Base-by-base conservation (phyloP, 2,888 invertebrate species). In the Drosophila anceps region DNA sequence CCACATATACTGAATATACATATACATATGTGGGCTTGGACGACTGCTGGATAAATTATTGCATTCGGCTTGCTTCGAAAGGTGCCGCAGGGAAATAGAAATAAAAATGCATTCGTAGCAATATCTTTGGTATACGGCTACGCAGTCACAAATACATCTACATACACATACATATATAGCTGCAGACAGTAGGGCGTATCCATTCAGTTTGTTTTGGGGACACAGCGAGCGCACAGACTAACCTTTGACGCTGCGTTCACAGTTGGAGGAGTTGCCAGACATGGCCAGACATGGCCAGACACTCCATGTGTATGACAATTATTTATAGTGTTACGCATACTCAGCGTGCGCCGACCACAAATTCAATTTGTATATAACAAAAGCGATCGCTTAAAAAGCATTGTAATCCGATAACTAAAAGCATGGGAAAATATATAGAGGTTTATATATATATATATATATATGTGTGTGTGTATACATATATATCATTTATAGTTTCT, bases 261-360 rank as follows among this genome's bases (percentile, higher is more conserved):
- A 1, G 39, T 44, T 33, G 48, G 15, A 48, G 54, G 59, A 48
- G 58, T 51, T 20, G 51, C 43, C 65, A 66, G 62, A 70, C 65
- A 61, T 39, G 39, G 51, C 43, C 65, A 66, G 62, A 70, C 65
- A 61, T 39, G 39, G 64, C 58, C 41, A 35, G 50, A 68, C 39
- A 33, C 39, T 70, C 33, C 35, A 39, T 66, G 20, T 67, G 68
- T 33, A 50, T 44, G 50, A 53, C 59, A 70, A 74, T 73, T 75
- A 89, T 81, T 84, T 89, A 89, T 86, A 63, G 60, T 54, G 69
- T 77, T 76, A 70, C 65, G 73, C 75, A 79, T 76, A 73, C 79
- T 76, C 71, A 68, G 74, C 48, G 55, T 82, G 71, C 55, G 66
- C 60, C 24, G 46, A 31, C 39, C 57, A 46, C 46, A 67, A 69